Evolutionary conservation across 2,113 vertebrate genomes (phyloP), one percentile per base, ranked within the genome.

Genomic region (Fukomys damarensis): DNA sequence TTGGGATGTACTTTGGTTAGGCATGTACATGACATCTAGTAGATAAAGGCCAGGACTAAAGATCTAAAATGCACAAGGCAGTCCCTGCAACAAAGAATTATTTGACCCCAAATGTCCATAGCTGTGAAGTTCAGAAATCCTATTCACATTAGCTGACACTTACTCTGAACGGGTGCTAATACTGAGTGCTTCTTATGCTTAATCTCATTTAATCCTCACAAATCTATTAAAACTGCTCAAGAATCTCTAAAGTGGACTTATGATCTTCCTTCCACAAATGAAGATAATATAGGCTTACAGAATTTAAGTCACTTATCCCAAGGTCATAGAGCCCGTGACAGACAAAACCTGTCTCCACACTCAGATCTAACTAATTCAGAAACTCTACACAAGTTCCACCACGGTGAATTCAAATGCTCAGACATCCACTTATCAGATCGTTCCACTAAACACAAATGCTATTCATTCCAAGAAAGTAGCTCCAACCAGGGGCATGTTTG

Each of bases 251-350:
- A 74, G 56, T 28, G 30, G 4, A 54, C 38, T 2, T 81, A 5
- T 94, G 77, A 59, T 82, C 61, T 90, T 93, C 81, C 87, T 91
- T 95, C 92, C 96, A 93, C 46, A 81, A 52, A 82, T 82, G 54
- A 94, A 82, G 14, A 93, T 49, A 93, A 58, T 38, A 65, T 20
- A 93, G 1, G 2, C 19, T 85, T 68, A 82, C 4, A 66, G 26
- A 85, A 24, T 66, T 92, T 82, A 92, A 83, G 54, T 58, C 72
- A 91, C 19, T 59, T 91, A 56, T 54, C 24, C 81, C 86, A 86
- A 17, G 9, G 11, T 58, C 46, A 74, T 35, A 93, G 4, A 54
- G 38, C 43, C 90, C 43, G 5, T 43, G 19, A 91, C 5, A n/a
- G 17, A 28, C 26, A 79, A 54, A 90, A 9, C 32, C 32, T 61